Base-by-base conservation (phyloP, 1,140 invertebrate species). In the Caerostris darwini region DNA sequence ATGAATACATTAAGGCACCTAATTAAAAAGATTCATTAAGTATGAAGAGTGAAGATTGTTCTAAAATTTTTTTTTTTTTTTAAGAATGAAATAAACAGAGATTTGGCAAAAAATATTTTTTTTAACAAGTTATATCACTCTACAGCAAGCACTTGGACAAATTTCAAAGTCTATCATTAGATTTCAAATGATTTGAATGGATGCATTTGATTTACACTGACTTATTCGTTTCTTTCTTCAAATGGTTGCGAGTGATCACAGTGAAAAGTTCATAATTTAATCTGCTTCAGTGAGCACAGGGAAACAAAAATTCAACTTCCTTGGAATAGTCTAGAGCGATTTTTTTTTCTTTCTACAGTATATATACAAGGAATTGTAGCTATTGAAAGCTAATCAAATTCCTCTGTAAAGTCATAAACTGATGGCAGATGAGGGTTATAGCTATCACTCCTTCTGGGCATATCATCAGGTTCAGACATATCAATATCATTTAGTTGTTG, bases 381-480 rank as follows among this genome's bases (percentile, higher is more conserved):
- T 90, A 14, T n/a, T 19, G 57, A 67, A 12, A 59, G 61, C 67
- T 94, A 94, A 94, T 94, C 94, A 81, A 61, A 94, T 17, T 92
- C 94, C 8, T 94, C 94, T 17, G 64, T 92, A 58, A 94, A 94
- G n/a, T 94, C 94, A 77, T 94, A 94, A 14, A 92, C 83, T 56
- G 89, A 90, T 12, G 71, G 57, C 5, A 56, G 12, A 50, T 85
- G 87, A 59, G 89, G 89, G 64, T 88, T 92, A 56, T 54, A 92
- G 77, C 95, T 97, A 93, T 50, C 64, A 17, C 95, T 97, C 94
- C 94, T 97, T 81, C 69, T 59, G 19, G 92, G 61, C n/a, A 59
- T 54, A 53, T n/a, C 53, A 8, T 71, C 64, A 19, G 54, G 3
- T 19, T 81, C 69, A 10, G 67, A 50, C n/a, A 64, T n/a, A 58